phyloP scores from a whole-genome alignment of 1,140 invertebrate genomes.

The Phortica variegata region DNA sequence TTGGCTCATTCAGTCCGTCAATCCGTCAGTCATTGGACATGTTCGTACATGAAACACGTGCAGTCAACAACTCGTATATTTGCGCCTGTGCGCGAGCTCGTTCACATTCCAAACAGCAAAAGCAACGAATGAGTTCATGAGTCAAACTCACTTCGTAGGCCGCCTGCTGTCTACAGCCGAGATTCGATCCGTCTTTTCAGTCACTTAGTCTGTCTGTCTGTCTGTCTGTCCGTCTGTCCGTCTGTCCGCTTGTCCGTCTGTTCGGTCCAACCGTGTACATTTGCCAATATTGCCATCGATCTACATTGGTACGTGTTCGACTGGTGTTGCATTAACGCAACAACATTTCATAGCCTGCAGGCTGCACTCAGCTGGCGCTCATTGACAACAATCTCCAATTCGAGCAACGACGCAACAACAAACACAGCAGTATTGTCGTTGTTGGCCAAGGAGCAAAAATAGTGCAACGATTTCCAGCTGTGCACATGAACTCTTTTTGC shows the following conservation, averaged over 20 bases:
- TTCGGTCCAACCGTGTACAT: constrained; percentile 51
- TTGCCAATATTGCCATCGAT: constrained; percentile 41
- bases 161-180: background rate
- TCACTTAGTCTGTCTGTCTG: background rate
- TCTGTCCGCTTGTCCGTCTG: constrained; percentile 14
- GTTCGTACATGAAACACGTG: too few relatives aligned
- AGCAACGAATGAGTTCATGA: constrained; percentile 25
- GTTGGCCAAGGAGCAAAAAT: too few relatives aligned
- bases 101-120: constrained; percentile 14
- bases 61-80: too few relatives aligned
- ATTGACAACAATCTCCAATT: too few relatives aligned
- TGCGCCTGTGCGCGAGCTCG: too few relatives aligned
- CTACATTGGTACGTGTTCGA: constrained; percentile 52
- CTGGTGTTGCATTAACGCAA: constrained; percentile 53
- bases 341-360: constrained; percentile 42
- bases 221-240: constrained; percentile 1
- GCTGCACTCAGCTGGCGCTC: constrained; percentile 10
- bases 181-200: background rate
- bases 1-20: too few relatives aligned
- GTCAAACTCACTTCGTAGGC: constrained; percentile 14
- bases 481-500: too few relatives aligned
- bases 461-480: too few relatives aligned
- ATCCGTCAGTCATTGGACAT: too few relatives aligned
- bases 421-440: too few relatives aligned
- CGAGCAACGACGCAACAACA: too few relatives aligned